Evolutionary conservation across 2,797 vertebrate genomes (phyloP), one percentile per base, ranked within the genome.

Genomic region (Onychomys arenicola): DNA sequence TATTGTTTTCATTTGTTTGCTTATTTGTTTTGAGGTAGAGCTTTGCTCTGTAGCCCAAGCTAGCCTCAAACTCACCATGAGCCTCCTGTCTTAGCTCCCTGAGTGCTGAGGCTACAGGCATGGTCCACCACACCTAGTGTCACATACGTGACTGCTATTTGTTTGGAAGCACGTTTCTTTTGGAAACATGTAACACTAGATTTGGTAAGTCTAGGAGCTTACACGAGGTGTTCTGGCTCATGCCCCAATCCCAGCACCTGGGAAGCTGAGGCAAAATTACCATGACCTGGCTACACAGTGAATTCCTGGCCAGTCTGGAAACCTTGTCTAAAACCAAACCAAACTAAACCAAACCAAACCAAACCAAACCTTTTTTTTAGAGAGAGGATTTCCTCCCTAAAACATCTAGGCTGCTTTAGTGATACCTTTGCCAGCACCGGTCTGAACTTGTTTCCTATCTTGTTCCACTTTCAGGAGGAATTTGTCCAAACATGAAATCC

Each of bases 401-500:
- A 76, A 37, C 25, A 63, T 21, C 43, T 8, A 55, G 57, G 46
- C 27, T 71, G 94, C 84, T 93, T 65, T 43, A 55, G 57, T 82
- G 46, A 89, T 46, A 23, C 32, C n/a, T 63, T 82, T 17, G 0
- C 46, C 14, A 12, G 23, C 65, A 17, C 55, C 19, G 3, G 90
- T 96, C 93, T 65, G 91, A 93, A 95, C 95, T n/a, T 95, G 89
- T 81, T 95, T 93, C 75, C 92, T 93, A 83, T 90, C 81, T 96
- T 83, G 91, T 78, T 97, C 92, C 89, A 96, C 75, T 69, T 71
- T 76, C 75, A 5, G 89, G 67, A 97, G 88, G 85, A 90, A 86
- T 97, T 75, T 97, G 96, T 92, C 63, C 82, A 77, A 94, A 96
- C 97, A 84, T 49, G 96, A 92, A 95, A 85, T 87, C 85, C 78